Conservation (phyloP, 2,888 invertebrate genomes). For the Pterobdella sp. region DNA sequence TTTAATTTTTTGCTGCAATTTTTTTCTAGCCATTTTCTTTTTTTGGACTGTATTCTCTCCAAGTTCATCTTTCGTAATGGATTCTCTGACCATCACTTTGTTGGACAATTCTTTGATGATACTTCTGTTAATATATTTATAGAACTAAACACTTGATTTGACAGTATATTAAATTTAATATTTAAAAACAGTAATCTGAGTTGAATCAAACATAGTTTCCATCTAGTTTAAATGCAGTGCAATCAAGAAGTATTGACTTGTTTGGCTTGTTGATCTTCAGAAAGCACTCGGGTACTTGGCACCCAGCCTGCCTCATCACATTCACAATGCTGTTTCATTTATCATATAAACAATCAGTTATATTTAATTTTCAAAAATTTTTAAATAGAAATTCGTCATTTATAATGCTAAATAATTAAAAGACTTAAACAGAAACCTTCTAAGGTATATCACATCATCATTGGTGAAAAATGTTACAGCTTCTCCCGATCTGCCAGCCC, state of each 20-base stretch:
- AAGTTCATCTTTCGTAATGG: slow-evolving; percentile 11
- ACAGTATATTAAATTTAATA: no score
- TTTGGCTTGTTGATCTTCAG: slow-evolving; percentile 54
- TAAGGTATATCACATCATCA: slow-evolving; percentile 73
- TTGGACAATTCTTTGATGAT: background rate
- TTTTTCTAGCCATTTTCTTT: slow-evolving; percentile 14
- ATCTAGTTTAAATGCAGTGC: no score
- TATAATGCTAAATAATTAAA: background rate
- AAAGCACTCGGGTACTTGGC: slow-evolving; percentile 84
- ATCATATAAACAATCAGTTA: background rate
- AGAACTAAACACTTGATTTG: no score
- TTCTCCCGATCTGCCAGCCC: slow-evolving; percentile 78
- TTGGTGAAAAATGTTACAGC: slow-evolving; percentile 90
- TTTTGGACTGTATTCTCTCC: background rate
- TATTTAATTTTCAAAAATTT: background rate
- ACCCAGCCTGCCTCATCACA: slow-evolving; percentile 81
- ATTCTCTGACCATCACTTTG: slow-evolving; percentile 16
- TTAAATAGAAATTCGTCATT: background rate
- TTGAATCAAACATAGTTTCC: no score
- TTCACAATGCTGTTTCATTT: slow-evolving; percentile 72
- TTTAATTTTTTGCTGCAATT: background rate
- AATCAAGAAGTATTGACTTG: no score
- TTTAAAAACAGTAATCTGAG: no score
- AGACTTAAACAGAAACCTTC: slow-evolving; percentile 59
- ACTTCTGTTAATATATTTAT: background rate